Evolutionary conservation across 2,113 vertebrate genomes (phyloP).

Genomic region (Proterorhinus semilunaris): DNA sequence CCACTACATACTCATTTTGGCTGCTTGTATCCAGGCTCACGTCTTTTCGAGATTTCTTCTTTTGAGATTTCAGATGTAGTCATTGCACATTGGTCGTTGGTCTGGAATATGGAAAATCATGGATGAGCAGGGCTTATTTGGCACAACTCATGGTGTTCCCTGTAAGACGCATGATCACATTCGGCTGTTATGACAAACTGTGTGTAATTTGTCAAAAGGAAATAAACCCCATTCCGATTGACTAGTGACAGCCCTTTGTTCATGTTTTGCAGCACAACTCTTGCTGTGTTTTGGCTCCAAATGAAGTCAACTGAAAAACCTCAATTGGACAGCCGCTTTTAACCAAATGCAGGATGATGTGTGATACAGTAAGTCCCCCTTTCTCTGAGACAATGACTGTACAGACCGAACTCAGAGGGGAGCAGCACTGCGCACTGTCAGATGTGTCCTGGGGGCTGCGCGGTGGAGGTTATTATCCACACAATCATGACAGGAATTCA

Average conservation of each 20-base stretch:
- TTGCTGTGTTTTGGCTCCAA: constrained; percentile 5
- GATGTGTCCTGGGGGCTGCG: constrained; percentile 50
- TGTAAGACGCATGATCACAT: no score
- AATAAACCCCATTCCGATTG: neutral
- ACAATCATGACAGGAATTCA: constrained; percentile 72
- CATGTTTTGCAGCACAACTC: constrained; percentile 28
- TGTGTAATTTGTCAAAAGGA: neutral
- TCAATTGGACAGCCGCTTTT: neutral
- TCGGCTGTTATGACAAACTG: no score
- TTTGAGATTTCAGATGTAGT: no score
- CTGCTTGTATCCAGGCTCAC: no score
- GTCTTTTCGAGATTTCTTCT: no score
- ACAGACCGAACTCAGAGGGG: constrained; percentile 29
- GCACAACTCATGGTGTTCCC: no score
- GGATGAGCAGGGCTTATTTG: no score
- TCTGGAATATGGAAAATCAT: no score
- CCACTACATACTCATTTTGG: no score
- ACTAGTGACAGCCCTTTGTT: no score
- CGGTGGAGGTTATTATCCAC: constrained; percentile 59
- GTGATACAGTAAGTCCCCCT: constrained; percentile 22
- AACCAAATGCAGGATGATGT: neutral
- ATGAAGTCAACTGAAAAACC: constrained; percentile 5
- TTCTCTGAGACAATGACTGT: constrained; percentile 37
- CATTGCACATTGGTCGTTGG: no score
- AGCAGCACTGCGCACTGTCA: constrained; percentile 49